Evolutionary conservation across 2,888 invertebrate species (phyloP).

Genomic region (Apeira syringaria): DNA sequence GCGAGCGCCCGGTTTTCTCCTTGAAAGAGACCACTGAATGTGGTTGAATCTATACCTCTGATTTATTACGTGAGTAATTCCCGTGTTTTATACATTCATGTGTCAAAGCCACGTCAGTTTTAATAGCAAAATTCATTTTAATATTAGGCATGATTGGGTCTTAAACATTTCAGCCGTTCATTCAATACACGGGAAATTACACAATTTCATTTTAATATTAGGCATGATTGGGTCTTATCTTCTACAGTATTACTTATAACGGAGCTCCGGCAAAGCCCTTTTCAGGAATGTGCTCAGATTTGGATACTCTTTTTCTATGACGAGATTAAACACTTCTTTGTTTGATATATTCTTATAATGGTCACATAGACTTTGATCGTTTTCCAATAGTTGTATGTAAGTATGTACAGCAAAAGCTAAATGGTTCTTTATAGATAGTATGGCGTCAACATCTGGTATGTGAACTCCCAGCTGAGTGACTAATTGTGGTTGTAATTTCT

Average conservation of each 20-base stretch:
- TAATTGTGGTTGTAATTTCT: conserved; percentile 52
- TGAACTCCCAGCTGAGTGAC: conserved; percentile 50
- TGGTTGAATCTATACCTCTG: too few species aligned
- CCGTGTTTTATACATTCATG: too few species aligned
- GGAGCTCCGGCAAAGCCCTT: conserved; percentile 48
- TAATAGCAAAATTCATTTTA: too few species aligned
- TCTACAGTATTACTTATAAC: conserved; percentile 15
- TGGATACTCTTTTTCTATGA: conserved; percentile 50
- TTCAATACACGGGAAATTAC: too few species aligned
- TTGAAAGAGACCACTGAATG: too few species aligned
- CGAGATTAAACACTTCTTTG: conserved; percentile 50
- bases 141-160: background rate
- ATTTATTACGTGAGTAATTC: too few species aligned
- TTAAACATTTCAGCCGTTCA: too few species aligned
- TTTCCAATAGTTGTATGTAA: conserved; percentile 41
- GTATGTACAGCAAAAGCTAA: conserved; percentile 66
- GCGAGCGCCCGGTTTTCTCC: too few species aligned
- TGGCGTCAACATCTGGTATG: conserved; percentile 56
- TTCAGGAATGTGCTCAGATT: conserved; percentile 52
- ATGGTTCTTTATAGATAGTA: conserved; percentile 61
- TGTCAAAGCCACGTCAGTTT: too few species aligned
- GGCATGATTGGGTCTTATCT: background rate
- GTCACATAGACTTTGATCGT: conserved; percentile 24
- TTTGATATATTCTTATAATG: conserved; percentile 41
- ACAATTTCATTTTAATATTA: too few species aligned